phyloP scores from a whole-genome alignment of 2,888 invertebrate genomes.

The Apeira syringaria region DNA sequence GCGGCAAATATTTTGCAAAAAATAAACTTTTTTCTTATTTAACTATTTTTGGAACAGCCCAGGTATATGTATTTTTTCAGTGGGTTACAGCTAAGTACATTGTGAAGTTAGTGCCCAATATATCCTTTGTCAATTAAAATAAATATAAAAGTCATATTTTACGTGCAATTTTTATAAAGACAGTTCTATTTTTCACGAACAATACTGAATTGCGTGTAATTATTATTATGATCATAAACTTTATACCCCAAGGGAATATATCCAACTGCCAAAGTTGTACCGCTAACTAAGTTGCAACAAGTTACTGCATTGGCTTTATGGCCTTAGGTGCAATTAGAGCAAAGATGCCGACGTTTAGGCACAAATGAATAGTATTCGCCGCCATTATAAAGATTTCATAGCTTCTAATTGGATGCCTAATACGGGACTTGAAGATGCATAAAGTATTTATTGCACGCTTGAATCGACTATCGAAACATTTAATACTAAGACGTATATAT shows the following conservation, averaged over 20 bases:
- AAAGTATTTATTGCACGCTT: constrained; percentile 27
- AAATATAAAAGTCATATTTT: too few relatives aligned
- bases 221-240: constrained; percentile 31
- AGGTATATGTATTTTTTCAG: too few relatives aligned
- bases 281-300: constrained; percentile 61
- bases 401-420: constrained; percentile 60
- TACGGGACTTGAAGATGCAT: constrained; percentile 36
- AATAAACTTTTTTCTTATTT: too few relatives aligned
- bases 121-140: too few relatives aligned
- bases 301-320: constrained; percentile 54
- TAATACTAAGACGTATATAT: too few relatives aligned
- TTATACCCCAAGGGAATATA: constrained; percentile 34
- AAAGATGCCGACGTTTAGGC: constrained; percentile 58
- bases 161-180: background rate
- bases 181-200: constrained; percentile 12
- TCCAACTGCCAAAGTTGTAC: constrained; percentile 43
- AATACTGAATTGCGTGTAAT: constrained; percentile 22
- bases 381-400: constrained; percentile 57
- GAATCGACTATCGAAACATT: constrained; percentile 17
- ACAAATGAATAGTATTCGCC: constrained; percentile 51
- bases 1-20: too few relatives aligned
- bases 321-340: constrained; percentile 60
- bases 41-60: too few relatives aligned
- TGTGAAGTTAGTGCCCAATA: too few relatives aligned
- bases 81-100: too few relatives aligned